phyloP scores from a whole-genome alignment of 1,140 invertebrate genomes.

The Pararge aegeria region DNA sequence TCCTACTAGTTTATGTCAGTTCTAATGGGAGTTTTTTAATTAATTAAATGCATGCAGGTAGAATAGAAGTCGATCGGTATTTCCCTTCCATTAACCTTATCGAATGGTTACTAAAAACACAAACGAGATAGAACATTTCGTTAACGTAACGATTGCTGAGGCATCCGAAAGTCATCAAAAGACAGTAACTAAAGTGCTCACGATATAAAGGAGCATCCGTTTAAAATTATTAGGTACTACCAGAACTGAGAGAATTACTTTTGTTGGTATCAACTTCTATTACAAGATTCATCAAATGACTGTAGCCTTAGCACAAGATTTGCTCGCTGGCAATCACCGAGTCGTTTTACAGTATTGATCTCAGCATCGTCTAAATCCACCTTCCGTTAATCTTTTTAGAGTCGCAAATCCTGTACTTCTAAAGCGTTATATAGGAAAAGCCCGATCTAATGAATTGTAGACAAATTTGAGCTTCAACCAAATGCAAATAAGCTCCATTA shows the following conservation, averaged over 20 bases:
- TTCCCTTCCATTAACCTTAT: neutral
- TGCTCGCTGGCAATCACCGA: too few species aligned
- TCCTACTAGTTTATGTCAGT: too few species aligned
- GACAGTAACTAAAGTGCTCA: slow-evolving; percentile 26
- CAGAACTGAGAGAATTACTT: slow-evolving; percentile 3
- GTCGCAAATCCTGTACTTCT: too few species aligned
- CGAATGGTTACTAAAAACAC: neutral
- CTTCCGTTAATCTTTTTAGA: too few species aligned
- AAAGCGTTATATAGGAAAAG: too few species aligned
- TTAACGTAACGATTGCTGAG: slow-evolving; percentile 29
- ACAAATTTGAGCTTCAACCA: too few species aligned
- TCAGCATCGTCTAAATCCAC: too few species aligned
- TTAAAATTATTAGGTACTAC: neutral
- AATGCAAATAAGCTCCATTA: too few species aligned
- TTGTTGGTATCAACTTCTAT: slow-evolving; percentile 2
- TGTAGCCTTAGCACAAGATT: too few species aligned
- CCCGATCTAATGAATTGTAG: too few species aligned
- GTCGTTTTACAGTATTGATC: too few species aligned
- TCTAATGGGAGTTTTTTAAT: neutral
- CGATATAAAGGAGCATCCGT: slow-evolving; percentile 15
- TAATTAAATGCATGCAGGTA: neutral
- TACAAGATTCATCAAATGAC: neutral
- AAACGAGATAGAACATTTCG: slow-evolving; percentile 13
- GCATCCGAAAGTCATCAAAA: slow-evolving; percentile 33
- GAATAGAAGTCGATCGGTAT: neutral